Conservation (phyloP, 1,140 invertebrate genomes). For the Scaptodrosophila lebanonensis region DNA sequence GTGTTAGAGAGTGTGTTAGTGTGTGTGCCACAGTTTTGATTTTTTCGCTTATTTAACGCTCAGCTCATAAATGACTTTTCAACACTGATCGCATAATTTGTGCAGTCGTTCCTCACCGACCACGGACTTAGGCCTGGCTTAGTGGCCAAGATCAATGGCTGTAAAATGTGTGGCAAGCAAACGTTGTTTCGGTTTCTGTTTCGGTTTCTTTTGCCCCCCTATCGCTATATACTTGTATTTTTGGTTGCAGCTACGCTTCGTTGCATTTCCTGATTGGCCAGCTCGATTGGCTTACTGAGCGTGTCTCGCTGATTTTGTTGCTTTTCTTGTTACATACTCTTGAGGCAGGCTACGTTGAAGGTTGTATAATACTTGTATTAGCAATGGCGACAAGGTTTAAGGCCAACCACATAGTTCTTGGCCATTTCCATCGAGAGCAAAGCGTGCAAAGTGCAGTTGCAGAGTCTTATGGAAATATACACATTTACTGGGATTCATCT, state of each 20-base stretch:
- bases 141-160: conserved; percentile 62
- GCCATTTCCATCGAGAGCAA: too few relatives aligned
- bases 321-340: background rate
- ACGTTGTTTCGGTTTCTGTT: conserved; percentile 30
- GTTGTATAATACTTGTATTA: conserved; percentile 22
- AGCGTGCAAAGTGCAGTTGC: too few relatives aligned
- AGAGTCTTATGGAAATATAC: too few relatives aligned
- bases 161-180: conserved; percentile 56
- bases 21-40: background rate
- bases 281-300: conserved; percentile 51
- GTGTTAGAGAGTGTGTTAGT: background rate
- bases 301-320: too few relatives aligned
- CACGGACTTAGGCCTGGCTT: conserved; percentile 8
- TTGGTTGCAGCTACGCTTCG: conserved; percentile 33
- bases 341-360: conserved; percentile 25
- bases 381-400: conserved; percentile 17
- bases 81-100: conserved; percentile 26
- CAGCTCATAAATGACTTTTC: conserved; percentile 45
- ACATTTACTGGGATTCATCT: too few relatives aligned
- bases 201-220: conserved; percentile 3
- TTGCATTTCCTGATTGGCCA: conserved; percentile 16
- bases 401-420: too few relatives aligned
- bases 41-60: conserved; percentile 9
- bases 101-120: conserved; percentile 20
- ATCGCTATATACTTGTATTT: conserved; percentile 2